Base-by-base conservation (phyloP, 2,888 invertebrate genomes). In the Muscina levida region DNA sequence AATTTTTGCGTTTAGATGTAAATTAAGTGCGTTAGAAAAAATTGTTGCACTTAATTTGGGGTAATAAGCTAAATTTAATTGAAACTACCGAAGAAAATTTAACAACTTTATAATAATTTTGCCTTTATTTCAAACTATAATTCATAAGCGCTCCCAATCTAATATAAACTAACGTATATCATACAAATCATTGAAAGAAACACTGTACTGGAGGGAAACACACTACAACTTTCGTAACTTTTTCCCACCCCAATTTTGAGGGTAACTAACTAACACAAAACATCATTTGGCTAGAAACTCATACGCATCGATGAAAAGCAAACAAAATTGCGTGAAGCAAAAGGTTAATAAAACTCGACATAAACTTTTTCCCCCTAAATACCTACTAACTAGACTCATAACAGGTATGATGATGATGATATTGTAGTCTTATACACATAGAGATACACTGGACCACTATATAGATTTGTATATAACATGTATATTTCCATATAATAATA, bases 301-400 rank as follows among this genome's bases (percentile, higher is more conserved):
- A 59, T 31, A 46, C 24, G 26, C 59, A 73, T n/a, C 17, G 31
- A 48, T 31, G 59, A 62, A 53, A 71, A 51, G 42, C 37, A 15
- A 17, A 77, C 71, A 74, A 75, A 75, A 77, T 57, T 74, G 81
- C 81, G 65, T 39, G 44, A 57, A 81, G 81, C 81, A 74, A 81
- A 81, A 81, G 77, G 77, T 81, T 75, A 74, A 81, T 77, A 75
- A 77, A 81, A 77, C 77, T 72, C 77, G 74, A 75, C 68, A 75
- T 59, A 77, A 81, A 77, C 46, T 81, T 77, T 81, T 68, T 62
- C 62, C 42, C 62, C 37, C 42, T 51, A 79, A 57, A 31, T 71
- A 53, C 57, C 57, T 39, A 15, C 22, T 13, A 62, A 22, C 6
- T 46, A 31, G 77, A 48, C 6, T 26, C 31, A 81, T 74, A 77